Base-by-base conservation (phyloP, 2,888 invertebrate genomes). In the Cryptus viduatorius region DNA sequence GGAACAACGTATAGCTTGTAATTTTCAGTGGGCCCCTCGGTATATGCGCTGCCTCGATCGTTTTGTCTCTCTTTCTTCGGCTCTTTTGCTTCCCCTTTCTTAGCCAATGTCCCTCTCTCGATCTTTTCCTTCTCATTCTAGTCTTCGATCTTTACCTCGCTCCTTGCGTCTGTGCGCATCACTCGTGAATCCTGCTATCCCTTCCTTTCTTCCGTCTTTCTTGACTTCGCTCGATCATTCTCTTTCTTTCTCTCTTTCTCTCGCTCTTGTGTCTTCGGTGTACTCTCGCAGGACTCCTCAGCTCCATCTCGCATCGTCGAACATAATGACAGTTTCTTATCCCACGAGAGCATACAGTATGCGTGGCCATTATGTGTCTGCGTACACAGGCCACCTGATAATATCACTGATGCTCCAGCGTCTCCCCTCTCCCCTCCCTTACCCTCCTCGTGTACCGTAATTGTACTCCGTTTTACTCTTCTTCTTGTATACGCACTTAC, bases 1-100 rank as follows among this genome's bases (percentile, higher is more conserved):
- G 91, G 89, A 91, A 91, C 92, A 91, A 90, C 92, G 92, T 92
- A 92, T 91, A 92, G 92, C 93, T 93, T 93, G 93, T 93, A 93
- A 93, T 93, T 93, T 93, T 92, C 92, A 93, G 90, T 90, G 90
- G 90, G 90, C 87, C 87, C 81, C 83, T 75, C 73, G 79, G 64
- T 42, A 73, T 29, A 31, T 29, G 19, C 73, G 76, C 83, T 69
- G 31, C 67, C 56, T 31, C 72, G 56, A 68, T 61, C 73, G 42
- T 64, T 56, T 31, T 42, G 37, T 37, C 44, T 31, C 76, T 42
- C 76, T 61, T 67, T 16, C 79, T 79, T 67, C 56, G 1, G 19
- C 68, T 24, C 19, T 53, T 77, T 72, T 50, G 37, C 56, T 61
- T 29, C 50, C 44, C 71, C 59, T n/a, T 46, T 48, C 64, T 64